Evolutionary conservation across 2,797 vertebrate genomes (phyloP).

Genomic region (Acestrorhynchus altus): DNA sequence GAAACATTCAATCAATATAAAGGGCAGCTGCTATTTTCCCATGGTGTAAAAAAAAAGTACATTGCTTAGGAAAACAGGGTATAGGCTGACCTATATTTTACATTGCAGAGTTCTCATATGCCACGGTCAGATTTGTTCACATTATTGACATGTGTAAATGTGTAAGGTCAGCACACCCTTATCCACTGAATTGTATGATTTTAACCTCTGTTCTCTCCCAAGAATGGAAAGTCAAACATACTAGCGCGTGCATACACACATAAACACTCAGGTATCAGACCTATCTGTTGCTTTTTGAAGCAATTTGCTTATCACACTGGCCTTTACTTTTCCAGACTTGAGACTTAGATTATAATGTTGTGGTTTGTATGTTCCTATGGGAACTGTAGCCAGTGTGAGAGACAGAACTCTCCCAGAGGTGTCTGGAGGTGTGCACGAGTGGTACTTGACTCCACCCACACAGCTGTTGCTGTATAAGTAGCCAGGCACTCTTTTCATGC

Average conservation of each 20-base stretch:
- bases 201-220: slow-evolving; percentile 41
- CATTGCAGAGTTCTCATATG: not conserved
- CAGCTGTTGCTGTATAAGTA: slow-evolving; percentile 70
- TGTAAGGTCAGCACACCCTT: not conserved
- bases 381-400: slow-evolving; percentile 71
- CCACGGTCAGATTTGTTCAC: not conserved
- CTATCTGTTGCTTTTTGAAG: slow-evolving; percentile 53
- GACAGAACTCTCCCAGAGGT: slow-evolving; percentile 66
- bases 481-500: slow-evolving; percentile 61
- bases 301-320: slow-evolving; percentile 68
- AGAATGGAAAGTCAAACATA: slow-evolving; percentile 66
- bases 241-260: slow-evolving; percentile 15
- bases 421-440: slow-evolving; percentile 66
- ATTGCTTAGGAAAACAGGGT: too few relatives aligned
- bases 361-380: slow-evolving; percentile 75
- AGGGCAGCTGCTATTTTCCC: not conserved
- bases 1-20: not conserved
- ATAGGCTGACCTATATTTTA: not conserved
- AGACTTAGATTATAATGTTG: slow-evolving; percentile 64
- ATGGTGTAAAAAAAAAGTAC: not conserved
- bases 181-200: slow-evolving; percentile 15
- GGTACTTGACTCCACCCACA: slow-evolving; percentile 65
- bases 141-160: not conserved
- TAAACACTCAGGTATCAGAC: slow-evolving; percentile 60
- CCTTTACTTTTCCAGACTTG: slow-evolving; percentile 54